Conservation (phyloP, 2,888 invertebrate genomes). For the Eumerus sabulonum region DNA sequence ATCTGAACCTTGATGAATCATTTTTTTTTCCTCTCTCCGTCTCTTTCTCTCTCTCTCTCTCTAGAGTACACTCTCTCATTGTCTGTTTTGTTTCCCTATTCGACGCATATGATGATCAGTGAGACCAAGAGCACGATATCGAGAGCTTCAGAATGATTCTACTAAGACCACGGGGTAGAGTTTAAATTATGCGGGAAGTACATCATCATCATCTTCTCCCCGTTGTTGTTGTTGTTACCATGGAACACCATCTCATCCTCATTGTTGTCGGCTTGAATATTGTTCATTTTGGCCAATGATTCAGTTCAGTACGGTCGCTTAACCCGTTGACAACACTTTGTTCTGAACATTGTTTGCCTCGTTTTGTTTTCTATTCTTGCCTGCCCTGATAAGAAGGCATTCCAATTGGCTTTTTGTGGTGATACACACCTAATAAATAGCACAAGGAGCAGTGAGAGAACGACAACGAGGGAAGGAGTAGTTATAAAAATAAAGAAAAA, state of each 20-base stretch:
- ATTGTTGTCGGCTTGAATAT: slow-evolving; percentile 31
- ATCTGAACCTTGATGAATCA: slow-evolving; percentile 66
- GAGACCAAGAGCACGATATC: slow-evolving; percentile 5
- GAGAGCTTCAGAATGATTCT: not conserved
- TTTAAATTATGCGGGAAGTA: slow-evolving; percentile 62
- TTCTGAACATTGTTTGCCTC: slow-evolving; percentile 14
- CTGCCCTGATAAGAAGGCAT: slow-evolving; percentile 60
- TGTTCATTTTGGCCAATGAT: slow-evolving; percentile 50
- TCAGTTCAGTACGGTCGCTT: slow-evolving; percentile 69
- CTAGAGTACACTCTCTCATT: no score
- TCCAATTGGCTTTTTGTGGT: slow-evolving; percentile 58
- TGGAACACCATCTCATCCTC: slow-evolving; percentile 19
- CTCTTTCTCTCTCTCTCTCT: no score
- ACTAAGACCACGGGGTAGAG: slow-evolving; percentile 10
- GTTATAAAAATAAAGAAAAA: no score
- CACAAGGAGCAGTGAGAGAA: not conserved
- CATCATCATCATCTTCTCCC: slow-evolving; percentile 47
- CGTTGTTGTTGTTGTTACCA: no score
- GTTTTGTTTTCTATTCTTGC: slow-evolving; percentile 28
- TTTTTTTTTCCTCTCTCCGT: slow-evolving; percentile 35
- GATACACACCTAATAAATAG: slow-evolving; percentile 17
- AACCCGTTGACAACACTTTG: slow-evolving; percentile 64
- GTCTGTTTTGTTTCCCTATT: slow-evolving; percentile 19
- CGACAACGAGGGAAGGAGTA: no score
- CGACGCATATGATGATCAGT: slow-evolving; percentile 34